Base-by-base conservation (phyloP, 2,888 invertebrate genomes). In the Drosophila robusta region DNA sequence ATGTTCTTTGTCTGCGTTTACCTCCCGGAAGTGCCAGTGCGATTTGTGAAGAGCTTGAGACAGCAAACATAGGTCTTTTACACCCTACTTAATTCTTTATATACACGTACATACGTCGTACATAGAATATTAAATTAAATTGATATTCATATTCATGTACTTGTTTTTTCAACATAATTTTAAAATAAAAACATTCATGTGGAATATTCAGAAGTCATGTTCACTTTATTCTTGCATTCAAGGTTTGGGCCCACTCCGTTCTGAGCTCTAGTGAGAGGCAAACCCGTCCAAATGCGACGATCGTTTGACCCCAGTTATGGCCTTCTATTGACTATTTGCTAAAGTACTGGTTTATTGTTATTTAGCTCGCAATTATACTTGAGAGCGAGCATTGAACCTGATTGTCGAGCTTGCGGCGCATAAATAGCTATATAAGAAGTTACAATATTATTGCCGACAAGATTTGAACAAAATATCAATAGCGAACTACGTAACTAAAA, bases 1-100 rank as follows among this genome's bases (percentile, higher is more conserved):
- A 93, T 95, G 83, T 94, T 95, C 89, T 93, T 95, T 74, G 73
- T 91, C 69, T 90, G 89, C 78, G 93, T 95, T 66, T 95, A 95
- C 89, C 92, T 95, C 78, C 95, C 96, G 58, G 95, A 95, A 89
- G 92, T 95, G 87, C 95, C 95, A 64, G 93, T 95, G 80, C 92
- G 95, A 83, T 93, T 95, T 82, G 92, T 95, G 58, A 93, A 95
- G 78, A 93, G 95, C 89, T 93, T 82, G 46, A 78, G 87, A 62
- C 77, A 85, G 51, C 72, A 77, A 45, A 89, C 83, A 51, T 83
- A 77, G 75, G 45, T 49, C 58, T 50, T 58, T 60, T 65, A 50
- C 51, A 66, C 54, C 46, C 60, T 38, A 50, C 49, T 63, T 60
- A 63, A 72, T 57, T 60, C 52, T 47, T 41, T 44, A 52, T 24